A percentile compares a stretch with the other conserved stretches of the same genome.
phyloP scores from a whole-genome alignment of 1,140 invertebrate species.

The Diploscapter pachys region DNA sequence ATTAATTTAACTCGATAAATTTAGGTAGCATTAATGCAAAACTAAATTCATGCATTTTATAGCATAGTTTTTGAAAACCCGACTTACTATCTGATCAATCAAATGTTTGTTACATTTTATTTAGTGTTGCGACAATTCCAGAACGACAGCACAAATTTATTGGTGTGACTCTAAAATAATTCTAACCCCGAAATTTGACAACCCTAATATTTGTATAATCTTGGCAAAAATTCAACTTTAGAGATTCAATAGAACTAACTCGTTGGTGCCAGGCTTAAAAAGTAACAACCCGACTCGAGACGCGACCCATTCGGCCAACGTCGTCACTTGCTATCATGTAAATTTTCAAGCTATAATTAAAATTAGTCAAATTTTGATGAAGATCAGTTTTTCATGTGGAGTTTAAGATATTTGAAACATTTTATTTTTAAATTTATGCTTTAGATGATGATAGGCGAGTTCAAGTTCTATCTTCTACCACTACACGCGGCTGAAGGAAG shows the following conservation, averaged over 20 bases:
- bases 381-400: not conserved
- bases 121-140: no score
- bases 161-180: constrained; percentile 3
- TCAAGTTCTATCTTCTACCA: constrained; percentile 89
- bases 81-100: no score
- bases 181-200: constrained; percentile 74
- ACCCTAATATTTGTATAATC: constrained; percentile 47
- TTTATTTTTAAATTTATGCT: constrained; percentile 24
- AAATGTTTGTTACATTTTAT: no score
- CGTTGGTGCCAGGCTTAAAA: constrained; percentile 17
- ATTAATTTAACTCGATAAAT: no score
- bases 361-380: no score
- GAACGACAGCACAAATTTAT: no score
- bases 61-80: no score
- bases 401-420: not conserved
- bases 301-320: constrained; percentile 69
- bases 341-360: constrained; percentile 1
- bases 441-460: constrained; percentile 80
- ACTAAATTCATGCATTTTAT: no score
- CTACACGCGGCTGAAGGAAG: constrained; percentile 91
- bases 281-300: constrained; percentile 72
- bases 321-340: constrained; percentile 87
- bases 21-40: no score
- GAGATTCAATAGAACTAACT: constrained; percentile 16
- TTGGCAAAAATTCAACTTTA: not conserved